Conservation (phyloP, 2,113 vertebrate genomes). For the western clawed frog (Xenopus tropicalis) region UCB_Xtro_10.0 CM004449.2:100169001-100169500, state of each 20-base stretch:
- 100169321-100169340: neutral
- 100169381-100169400: neutral
- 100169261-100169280: slow-evolving; percentile 13
- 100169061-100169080: slow-evolving; percentile 41
- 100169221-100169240: slow-evolving; percentile 23
- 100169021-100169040: slow-evolving; percentile 43
- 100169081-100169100: slow-evolving; percentile 16
- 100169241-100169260: neutral
- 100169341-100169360: neutral
- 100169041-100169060: slow-evolving; percentile 43
- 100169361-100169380: neutral
- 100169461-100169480: too few relatives aligned
- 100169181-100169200: neutral
- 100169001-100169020: slow-evolving; percentile 43
- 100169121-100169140: slow-evolving; percentile 14
- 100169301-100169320: neutral
- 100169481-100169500: too few relatives aligned
- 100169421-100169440: too few relatives aligned
- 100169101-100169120: slow-evolving; percentile 26
- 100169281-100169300: neutral
- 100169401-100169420: too few relatives aligned
- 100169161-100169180: neutral
- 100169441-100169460: too few relatives aligned
- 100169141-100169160: slow-evolving; percentile 23
- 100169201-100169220: slow-evolving; percentile 4